These are phyloP conservation scores for Schlechtendalia chinensis DNA, from an alignment of 1,140 invertebrate genomes.

Conservation along the genomic window DNA sequence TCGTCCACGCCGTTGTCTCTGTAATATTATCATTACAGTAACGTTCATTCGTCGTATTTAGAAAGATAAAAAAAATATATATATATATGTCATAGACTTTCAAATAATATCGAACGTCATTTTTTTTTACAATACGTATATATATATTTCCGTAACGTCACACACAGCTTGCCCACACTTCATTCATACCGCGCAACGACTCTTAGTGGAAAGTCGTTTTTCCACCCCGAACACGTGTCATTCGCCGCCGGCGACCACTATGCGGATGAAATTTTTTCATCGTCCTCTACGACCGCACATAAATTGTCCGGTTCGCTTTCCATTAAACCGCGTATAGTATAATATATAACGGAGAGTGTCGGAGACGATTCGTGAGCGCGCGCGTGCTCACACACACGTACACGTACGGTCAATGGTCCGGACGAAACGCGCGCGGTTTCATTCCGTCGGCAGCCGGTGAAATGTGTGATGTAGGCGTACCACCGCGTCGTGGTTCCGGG, in stretches of 20 bases:
- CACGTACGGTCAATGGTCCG: conserved; percentile 4
- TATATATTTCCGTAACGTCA: neutral
- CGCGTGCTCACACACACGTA: too few species aligned
- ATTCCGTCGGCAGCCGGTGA: neutral
- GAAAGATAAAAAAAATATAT: neutral
- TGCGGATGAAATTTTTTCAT: neutral
- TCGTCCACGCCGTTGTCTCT: neutral
- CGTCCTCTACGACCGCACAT: neutral
- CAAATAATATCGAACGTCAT: neutral
- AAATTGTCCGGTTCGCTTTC: neutral
- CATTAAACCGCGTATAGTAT: neutral
- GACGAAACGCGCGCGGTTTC: neutral
- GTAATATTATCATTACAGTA: neutral
- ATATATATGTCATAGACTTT: neutral
- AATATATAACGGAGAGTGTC: neutral
- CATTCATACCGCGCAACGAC: neutral
- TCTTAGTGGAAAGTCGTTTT: neutral
- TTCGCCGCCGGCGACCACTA: neutral
- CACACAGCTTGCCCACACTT: neutral
- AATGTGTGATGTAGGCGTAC: too few species aligned
- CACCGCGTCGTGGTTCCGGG: too few species aligned
- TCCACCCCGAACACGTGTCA: neutral
- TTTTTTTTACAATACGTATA: neutral
- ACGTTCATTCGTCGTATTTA: neutral
- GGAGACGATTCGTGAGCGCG: neutral